Percentiles rank a stretch among this genome's conserved stretches.
Evolutionary conservation across 2,797 vertebrate genomes (phyloP).

Genomic region (Atherinosoma microstoma): DNA sequence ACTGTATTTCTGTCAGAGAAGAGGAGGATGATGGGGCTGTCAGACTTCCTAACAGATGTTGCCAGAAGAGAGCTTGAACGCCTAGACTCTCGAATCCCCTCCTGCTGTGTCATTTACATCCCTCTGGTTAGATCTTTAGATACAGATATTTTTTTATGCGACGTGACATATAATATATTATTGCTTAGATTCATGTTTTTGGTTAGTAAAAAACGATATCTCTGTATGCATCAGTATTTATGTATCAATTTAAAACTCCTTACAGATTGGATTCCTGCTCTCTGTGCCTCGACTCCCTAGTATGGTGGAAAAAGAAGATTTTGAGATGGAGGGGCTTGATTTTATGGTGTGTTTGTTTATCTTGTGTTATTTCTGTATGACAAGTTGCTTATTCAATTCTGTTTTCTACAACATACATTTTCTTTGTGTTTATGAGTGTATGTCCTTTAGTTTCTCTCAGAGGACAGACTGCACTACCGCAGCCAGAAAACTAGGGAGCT

Average conservation of each 20-base stretch:
- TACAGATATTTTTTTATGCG: neutral
- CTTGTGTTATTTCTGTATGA: neutral
- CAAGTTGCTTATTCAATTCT: neutral
- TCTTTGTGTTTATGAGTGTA: conserved; percentile 12
- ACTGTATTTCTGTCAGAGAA: conserved; percentile 84
- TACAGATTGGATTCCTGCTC: conserved; percentile 94
- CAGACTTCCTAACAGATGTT: conserved; percentile 94
- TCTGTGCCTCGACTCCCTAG: conserved; percentile 89
- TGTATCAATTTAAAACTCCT: conserved; percentile 16
- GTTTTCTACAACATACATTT: neutral
- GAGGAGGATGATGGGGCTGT: conserved; percentile 90
- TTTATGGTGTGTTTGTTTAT: conserved; percentile 87
- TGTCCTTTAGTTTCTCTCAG: conserved; percentile 89
- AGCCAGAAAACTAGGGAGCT: conserved; percentile 93
- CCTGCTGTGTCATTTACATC: conserved; percentile 95
- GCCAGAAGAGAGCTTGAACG: conserved; percentile 90
- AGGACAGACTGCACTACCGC: conserved; percentile 92
- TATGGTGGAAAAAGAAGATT: conserved; percentile 92
- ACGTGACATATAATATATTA: neutral
- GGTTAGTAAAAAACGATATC: conserved; percentile 1
- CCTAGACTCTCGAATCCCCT: conserved; percentile 88
- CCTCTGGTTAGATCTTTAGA: conserved; percentile 86
- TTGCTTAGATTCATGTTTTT: neutral
- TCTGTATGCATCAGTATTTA: neutral
- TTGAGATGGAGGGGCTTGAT: conserved; percentile 92